A percentile compares a stretch with the other conserved stretches of the same genome.
Conservation (phyloP, 2,797 vertebrate species). For the Ispidina lecontei region DNA sequence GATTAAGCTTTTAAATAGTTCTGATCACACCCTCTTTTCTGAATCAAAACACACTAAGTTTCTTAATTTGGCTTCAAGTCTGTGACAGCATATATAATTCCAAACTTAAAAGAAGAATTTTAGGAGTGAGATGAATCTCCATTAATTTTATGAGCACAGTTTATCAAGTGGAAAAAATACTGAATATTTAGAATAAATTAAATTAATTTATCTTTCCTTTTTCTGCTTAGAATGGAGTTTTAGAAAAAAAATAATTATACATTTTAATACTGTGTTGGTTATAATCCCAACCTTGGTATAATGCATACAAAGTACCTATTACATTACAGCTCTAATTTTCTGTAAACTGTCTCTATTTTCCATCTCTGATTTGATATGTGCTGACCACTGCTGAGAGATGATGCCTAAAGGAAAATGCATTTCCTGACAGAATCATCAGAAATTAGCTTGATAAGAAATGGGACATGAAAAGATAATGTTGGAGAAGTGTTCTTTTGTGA, state of each 20-base stretch:
- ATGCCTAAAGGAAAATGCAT: conserved; percentile 34
- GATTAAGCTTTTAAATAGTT: background rate
- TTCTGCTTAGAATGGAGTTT: background rate
- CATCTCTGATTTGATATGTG: conserved; percentile 45
- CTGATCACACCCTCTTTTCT: background rate
- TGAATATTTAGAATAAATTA: background rate
- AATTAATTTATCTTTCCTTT: background rate
- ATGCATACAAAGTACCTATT: background rate
- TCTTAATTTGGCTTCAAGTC: background rate
- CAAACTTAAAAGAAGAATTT: background rate
- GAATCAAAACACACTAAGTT: background rate
- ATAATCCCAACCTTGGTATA: background rate
- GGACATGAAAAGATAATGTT: conserved; percentile 11
- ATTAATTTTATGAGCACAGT: background rate
- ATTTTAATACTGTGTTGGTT: background rate
- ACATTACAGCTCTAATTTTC: conserved; percentile 24
- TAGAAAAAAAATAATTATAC: background rate
- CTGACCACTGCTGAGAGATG: conserved; percentile 24
- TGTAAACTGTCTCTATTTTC: background rate
- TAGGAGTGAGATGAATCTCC: background rate
- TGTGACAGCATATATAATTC: background rate
- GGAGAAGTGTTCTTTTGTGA: conserved; percentile 13
- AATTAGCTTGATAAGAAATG: conserved; percentile 54
- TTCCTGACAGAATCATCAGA: conserved; percentile 38
- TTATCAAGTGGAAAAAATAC: background rate